Base-by-base conservation (phyloP, 2,113 vertebrate species). In the Spheniscus mendiculus region DNA sequence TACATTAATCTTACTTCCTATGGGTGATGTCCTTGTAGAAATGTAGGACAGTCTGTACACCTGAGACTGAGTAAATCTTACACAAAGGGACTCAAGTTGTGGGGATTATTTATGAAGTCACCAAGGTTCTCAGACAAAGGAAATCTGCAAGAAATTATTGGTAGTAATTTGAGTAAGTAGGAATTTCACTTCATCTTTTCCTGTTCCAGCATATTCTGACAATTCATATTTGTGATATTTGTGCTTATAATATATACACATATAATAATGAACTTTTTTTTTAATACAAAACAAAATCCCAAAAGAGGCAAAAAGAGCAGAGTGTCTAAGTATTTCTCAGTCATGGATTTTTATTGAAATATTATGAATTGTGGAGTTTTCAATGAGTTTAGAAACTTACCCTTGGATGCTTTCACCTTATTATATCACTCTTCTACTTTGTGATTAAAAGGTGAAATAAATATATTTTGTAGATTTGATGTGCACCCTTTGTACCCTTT, bases 301-400 rank as follows among this genome's bases (percentile, higher is more conserved):
- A 13, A 67, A 67, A 74, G 4, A 1, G 1, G 2, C 1, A 26
- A 63, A 71, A 85, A 32, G 1, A 84, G 3, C 27, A 52, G 2
- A 73, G 17, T 65, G 3, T 19, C 2, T 32, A 84, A 49, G 3
- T 63, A 53, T 71, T 86, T 22, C 22, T 55, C 30, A 67, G 12
- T 76, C 5, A 49, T 8, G 2, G 7, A 44, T 66, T 66, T 66
- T 40, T 53, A 36, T 13, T 59, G 9, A 58, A 63, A 71, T 59
- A 34, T 52, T 78, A 40, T 25, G 3, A 59, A 67, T 29, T 88
- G 20, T 16, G 9, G 9, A 67, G 4, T 26, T 42, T 55, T 59
- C 27, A 53, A 2, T 71, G 9, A 38, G 23, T 80, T 89, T 44
- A 78, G 42, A 84, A 93, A 62, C 18, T 56, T 47, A 30, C 2